Conservation (phyloP, 2,113 vertebrate species). For the Kryptolebias marmoratus region DNA sequence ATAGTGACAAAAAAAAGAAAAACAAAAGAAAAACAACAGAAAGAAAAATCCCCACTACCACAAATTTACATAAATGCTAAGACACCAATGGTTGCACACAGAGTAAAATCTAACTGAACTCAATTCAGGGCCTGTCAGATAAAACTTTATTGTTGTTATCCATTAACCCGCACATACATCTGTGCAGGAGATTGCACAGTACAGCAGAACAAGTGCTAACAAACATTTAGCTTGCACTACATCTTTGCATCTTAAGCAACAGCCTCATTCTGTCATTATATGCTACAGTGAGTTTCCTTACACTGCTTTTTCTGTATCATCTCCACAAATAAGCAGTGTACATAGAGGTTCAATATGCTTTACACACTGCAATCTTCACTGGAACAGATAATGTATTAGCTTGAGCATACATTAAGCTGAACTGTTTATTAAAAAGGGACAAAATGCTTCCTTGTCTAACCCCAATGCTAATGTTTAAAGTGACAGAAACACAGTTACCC, state of each 20-base stretch:
- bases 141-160: too few relatives aligned
- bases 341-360: neutral
- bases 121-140: too few relatives aligned
- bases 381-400: neutral
- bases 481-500: neutral
- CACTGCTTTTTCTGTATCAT: fast-evolving
- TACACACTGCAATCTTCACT: neutral
- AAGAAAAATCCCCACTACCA: too few relatives aligned
- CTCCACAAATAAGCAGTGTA: neutral
- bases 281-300: neutral
- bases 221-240: fast-evolving
- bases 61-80: too few relatives aligned
- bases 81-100: too few relatives aligned
- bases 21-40: too few relatives aligned
- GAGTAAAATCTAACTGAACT: too few relatives aligned
- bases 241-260: neutral
- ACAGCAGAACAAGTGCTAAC: neutral
- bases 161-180: neutral
- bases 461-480: neutral
- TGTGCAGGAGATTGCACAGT: neutral
- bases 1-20: too few relatives aligned
- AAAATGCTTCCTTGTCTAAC: neutral
- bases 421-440: neutral
- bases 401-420: neutral
- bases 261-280: neutral